These are phyloP conservation scores for Trinectes maculatus DNA, from an alignment of 2,113 vertebrate genomes.

Conservation along the genomic window DNA sequence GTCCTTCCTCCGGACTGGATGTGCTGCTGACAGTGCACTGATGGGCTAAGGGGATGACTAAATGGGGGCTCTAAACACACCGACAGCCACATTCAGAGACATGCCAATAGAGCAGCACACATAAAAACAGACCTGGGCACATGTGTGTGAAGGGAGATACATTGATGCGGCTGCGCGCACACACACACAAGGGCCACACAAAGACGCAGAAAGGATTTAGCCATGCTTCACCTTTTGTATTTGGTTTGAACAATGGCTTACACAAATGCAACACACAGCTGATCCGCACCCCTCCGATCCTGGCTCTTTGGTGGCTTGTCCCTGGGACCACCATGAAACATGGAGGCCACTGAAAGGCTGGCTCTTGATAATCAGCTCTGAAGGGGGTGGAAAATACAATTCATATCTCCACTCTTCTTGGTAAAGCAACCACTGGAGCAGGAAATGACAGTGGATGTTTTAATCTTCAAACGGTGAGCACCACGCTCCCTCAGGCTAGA, in stretches of 20 bases:
- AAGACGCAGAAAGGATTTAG: slow-evolving; percentile 92
- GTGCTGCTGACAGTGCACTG: slow-evolving; percentile 90
- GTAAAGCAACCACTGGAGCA: slow-evolving; percentile 87
- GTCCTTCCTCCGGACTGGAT: slow-evolving; percentile 80
- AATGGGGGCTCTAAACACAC: slow-evolving; percentile 77
- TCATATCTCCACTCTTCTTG: slow-evolving; percentile 83
- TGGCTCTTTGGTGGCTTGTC: slow-evolving; percentile 85
- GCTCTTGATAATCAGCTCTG: slow-evolving; percentile 86
- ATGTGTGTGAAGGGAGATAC: slow-evolving; percentile 27
- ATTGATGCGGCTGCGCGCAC: slow-evolving; percentile 46
- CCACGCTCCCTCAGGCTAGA: slow-evolving; percentile 79
- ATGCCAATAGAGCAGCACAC: slow-evolving; percentile 47
- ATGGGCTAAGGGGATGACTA: slow-evolving; percentile 74
- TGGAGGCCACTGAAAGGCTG: slow-evolving; percentile 86
- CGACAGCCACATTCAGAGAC: slow-evolving; percentile 65
- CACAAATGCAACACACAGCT: slow-evolving; percentile 89
- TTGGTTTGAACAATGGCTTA: slow-evolving; percentile 90
- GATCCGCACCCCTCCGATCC: slow-evolving; percentile 86
- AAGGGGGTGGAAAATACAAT: slow-evolving; percentile 90
- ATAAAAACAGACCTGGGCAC: slow-evolving; percentile 40
- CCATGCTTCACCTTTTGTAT: slow-evolving; percentile 97
- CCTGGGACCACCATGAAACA: slow-evolving; percentile 96
- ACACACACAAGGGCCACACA: slow-evolving; percentile 62
- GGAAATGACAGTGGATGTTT: slow-evolving; percentile 92
- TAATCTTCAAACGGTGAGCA: slow-evolving; percentile 89